A percentile compares a stretch with the other conserved stretches of the same genome.
Evolutionary conservation across 2,797 vertebrate species (phyloP).

Genomic region (Trematomus bernacchii): DNA sequence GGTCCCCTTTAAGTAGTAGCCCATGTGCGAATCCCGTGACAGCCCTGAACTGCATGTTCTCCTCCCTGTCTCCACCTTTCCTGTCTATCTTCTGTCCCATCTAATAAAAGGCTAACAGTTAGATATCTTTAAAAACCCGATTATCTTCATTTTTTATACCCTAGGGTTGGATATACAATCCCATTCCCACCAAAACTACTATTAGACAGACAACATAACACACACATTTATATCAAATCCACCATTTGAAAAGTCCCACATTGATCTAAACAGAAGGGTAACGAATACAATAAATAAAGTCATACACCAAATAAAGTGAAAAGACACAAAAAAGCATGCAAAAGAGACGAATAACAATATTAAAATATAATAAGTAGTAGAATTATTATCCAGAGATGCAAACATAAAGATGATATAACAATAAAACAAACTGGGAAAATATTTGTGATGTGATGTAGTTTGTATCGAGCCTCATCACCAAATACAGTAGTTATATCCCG

Average conservation of each 20-base stretch:
- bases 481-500: neutral
- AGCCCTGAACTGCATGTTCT: no score
- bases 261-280: neutral
- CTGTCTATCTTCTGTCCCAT: no score
- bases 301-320: neutral
- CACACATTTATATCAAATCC: neutral
- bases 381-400: neutral
- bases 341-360: neutral
- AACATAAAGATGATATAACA: neutral
- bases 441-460: neutral
- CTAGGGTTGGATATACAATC: neutral
- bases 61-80: no score
- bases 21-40: no score
- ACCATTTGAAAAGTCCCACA: neutral
- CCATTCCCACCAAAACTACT: neutral
- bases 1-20: no score
- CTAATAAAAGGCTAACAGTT: no score
- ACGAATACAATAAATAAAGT: neutral
- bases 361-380: neutral
- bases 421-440: no score
- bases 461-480: neutral
- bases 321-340: neutral
- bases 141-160: neutral
- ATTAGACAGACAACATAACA: neutral
- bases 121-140: neutral